Conservation (phyloP, 53 echinoderm and acorn worm species). For the Paelopatides confundens region DNA sequence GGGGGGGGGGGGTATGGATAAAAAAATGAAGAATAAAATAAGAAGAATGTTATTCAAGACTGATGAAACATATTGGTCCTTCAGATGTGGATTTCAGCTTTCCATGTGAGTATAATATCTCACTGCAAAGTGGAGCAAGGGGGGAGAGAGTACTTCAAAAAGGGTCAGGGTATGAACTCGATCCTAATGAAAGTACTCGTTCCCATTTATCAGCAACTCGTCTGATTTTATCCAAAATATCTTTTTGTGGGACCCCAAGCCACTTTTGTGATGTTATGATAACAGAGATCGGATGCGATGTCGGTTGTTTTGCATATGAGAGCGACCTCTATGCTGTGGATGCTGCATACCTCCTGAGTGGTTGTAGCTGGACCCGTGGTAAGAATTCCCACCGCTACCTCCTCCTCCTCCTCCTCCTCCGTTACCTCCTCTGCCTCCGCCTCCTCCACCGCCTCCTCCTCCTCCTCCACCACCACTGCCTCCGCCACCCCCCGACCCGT, state of each 20-base stretch:
- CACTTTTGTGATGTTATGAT: slow-evolving; percentile 25
- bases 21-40: neutral
- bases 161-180: neutral
- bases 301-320: slow-evolving; percentile 28
- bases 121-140: neutral
- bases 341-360: slow-evolving; percentile 33
- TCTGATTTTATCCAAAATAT: neutral
- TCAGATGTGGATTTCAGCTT: neutral
- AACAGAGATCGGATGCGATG: slow-evolving; percentile 36
- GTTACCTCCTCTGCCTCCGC: neutral
- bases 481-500: slow-evolving; percentile 1
- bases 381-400: neutral
- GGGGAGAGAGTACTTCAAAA: neutral
- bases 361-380: slow-evolving; percentile 2
- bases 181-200: neutral
- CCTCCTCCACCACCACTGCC: neutral
- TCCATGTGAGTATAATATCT: neutral
- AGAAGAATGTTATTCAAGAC: neutral
- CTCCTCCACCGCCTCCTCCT: neutral
- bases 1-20: no score
- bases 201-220: neutral
- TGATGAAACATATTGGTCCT: neutral
- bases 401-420: neutral
- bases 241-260: neutral
- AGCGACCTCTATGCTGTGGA: slow-evolving; percentile 9